These are phyloP conservation scores for Vespertilio murinus DNA, from an alignment of 2,797 vertebrate species.

Conservation along the genomic window DNA sequence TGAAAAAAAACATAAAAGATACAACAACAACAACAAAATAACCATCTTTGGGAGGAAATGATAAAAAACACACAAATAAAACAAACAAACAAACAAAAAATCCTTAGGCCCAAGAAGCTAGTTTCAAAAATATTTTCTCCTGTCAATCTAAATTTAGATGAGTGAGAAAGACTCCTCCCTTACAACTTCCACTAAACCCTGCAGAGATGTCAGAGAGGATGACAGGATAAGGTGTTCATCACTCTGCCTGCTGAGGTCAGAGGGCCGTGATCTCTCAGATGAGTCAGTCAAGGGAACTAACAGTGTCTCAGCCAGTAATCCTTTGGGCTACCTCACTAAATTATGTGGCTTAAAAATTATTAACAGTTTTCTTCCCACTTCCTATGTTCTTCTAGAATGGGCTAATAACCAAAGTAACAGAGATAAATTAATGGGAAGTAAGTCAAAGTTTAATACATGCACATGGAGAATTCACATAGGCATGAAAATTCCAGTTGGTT, in stretches of 20 bases:
- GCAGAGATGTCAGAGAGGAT: not conserved
- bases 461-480: too few species aligned
- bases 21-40: not conserved
- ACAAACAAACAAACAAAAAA: not conserved
- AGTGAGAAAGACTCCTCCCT: not conserved
- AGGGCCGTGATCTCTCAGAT: not conserved
- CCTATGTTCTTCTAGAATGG: not conserved
- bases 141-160: not conserved
- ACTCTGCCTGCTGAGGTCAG: not conserved
- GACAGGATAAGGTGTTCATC: not conserved
- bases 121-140: not conserved
- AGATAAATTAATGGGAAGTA: too few species aligned
- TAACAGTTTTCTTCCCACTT: not conserved
- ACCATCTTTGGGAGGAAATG: not conserved
- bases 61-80: not conserved
- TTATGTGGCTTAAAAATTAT: not conserved
- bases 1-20: not conserved
- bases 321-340: too few species aligned
- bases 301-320: not conserved
- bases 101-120: not conserved
- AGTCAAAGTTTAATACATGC: too few species aligned
- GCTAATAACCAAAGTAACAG: not conserved
- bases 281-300: not conserved
- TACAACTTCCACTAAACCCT: not conserved
- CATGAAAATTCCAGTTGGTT: not conserved